Evolutionary conservation across 2,797 vertebrate genomes (phyloP).

Genomic region (Peromyscus aztecus): DNA sequence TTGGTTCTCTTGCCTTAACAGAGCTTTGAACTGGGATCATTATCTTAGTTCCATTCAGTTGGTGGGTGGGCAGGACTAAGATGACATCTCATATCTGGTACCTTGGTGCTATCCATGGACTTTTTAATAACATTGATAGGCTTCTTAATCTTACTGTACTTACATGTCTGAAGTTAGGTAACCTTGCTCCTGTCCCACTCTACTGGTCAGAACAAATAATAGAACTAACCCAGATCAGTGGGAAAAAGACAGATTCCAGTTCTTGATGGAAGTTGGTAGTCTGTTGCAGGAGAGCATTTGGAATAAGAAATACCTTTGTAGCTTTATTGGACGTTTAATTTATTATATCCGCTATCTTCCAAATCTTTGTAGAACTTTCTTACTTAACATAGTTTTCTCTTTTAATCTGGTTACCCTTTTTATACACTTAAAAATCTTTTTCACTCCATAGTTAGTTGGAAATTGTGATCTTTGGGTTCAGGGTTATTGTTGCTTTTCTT

Average conservation of each 20-base stretch:
- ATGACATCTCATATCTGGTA: not conserved
- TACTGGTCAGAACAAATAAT: conserved; percentile 1
- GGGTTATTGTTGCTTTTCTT: conserved; percentile 9
- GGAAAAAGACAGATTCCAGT: not conserved
- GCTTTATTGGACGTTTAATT: not conserved
- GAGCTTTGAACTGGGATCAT: not conserved
- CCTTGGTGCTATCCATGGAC: not conserved
- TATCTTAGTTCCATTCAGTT: not conserved
- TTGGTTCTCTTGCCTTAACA: not conserved
- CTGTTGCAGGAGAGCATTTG: not conserved
- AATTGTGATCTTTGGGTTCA: conserved; percentile 20
- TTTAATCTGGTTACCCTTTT: conserved; percentile 19
- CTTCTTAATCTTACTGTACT: not conserved
- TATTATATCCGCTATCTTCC: not conserved
- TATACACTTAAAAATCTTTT: conserved; percentile 9
- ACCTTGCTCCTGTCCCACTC: not conserved
- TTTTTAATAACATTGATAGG: not conserved
- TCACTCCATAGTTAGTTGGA: not conserved
- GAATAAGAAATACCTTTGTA: conserved; percentile 1
- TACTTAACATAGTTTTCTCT: conserved; percentile 3
- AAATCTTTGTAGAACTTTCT: conserved; percentile 43
- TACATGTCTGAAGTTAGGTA: conserved; percentile 1
- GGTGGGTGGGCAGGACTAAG: too few relatives aligned
- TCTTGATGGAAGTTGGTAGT: not conserved
- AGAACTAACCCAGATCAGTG: not conserved